These are phyloP conservation scores for Microplitis mediator DNA, from an alignment of 1,140 invertebrate genomes.

Conservation along the genomic window DNA sequence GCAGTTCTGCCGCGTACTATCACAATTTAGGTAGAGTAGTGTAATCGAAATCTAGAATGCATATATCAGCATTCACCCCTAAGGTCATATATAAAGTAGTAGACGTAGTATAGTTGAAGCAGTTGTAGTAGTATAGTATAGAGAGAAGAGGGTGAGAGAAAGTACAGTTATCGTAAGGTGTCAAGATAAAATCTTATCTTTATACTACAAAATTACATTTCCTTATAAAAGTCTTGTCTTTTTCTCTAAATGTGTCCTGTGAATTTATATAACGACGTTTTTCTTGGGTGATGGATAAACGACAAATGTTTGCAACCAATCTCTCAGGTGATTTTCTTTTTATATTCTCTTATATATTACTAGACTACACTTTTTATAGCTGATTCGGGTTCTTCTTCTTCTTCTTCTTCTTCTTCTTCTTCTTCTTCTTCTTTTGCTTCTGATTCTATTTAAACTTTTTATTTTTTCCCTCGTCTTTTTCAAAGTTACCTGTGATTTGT, in stretches of 20 bases:
- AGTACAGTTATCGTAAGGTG: background rate
- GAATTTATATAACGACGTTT: slow-evolving; percentile 13
- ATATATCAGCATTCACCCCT: background rate
- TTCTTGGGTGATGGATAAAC: slow-evolving; percentile 22
- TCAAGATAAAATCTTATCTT: slow-evolving; percentile 1
- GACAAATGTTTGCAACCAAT: slow-evolving; percentile 23
- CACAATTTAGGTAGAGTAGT: background rate
- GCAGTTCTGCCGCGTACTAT: background rate
- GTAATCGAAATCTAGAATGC: background rate
- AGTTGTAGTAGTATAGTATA: too few species aligned
- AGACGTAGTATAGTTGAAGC: too few species aligned
- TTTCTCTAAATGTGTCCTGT: background rate
- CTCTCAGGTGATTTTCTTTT: background rate
- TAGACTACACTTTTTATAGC: too few species aligned
- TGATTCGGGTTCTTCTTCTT: background rate
- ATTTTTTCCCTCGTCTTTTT: background rate
- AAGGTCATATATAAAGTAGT: too few species aligned
- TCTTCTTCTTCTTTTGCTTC: background rate
- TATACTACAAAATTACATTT: slow-evolving; percentile 8
- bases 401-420: background rate
- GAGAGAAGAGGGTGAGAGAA: background rate
- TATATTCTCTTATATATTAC: too few species aligned
- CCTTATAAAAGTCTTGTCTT: background rate
- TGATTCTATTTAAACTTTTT: background rate
- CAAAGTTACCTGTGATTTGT: slow-evolving; percentile 1